phyloP scores from a whole-genome alignment of 2,113 vertebrate species.

The Fregata magnificens region DNA sequence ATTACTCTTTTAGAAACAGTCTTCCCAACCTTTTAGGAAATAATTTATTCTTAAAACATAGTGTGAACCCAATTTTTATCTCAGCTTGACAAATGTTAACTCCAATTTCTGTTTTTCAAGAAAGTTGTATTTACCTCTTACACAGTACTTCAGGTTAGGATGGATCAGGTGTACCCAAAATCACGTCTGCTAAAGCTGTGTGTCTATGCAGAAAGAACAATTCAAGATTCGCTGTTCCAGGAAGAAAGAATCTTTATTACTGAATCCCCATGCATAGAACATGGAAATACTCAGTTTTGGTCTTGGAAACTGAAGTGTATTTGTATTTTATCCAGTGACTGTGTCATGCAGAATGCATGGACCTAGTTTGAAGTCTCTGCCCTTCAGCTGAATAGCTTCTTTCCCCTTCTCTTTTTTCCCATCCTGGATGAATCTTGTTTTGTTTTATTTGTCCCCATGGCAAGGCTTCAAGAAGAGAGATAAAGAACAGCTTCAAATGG shows the following conservation, averaged over 20 bases:
- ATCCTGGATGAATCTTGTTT: background rate
- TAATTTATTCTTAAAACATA: background rate
- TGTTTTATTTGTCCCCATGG: background rate
- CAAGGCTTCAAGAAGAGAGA: background rate
- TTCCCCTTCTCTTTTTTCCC: background rate
- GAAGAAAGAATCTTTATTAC: background rate
- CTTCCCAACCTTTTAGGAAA: background rate
- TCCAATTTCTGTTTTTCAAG: background rate
- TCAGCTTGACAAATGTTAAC: background rate
- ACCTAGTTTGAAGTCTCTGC: background rate
- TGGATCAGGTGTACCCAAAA: background rate
- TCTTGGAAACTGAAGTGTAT: background rate
- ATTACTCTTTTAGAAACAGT: background rate
- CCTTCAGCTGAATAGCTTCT: background rate
- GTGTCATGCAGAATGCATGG: background rate
- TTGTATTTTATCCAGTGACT: background rate
- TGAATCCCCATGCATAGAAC: background rate
- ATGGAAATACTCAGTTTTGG: background rate
- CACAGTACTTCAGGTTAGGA: background rate
- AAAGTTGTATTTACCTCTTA: background rate
- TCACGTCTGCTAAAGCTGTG: background rate
- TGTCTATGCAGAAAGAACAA: background rate
- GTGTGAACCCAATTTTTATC: background rate
- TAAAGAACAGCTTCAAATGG: background rate
- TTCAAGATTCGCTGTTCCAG: background rate